Conservation (phyloP, 1,140 invertebrate species). For the Drosophila bifasciata region DNA sequence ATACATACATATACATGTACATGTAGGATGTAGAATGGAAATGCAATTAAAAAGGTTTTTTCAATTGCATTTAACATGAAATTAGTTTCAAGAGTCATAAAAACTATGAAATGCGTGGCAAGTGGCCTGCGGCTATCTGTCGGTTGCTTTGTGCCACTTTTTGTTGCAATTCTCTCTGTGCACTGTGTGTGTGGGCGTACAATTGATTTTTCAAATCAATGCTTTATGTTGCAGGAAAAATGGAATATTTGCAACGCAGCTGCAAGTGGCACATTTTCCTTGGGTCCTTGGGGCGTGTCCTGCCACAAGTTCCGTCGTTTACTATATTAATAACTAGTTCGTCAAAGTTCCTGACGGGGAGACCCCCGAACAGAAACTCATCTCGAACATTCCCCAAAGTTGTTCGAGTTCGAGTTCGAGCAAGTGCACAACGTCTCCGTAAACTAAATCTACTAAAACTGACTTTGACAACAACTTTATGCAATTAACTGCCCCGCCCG, state of each 20-base stretch:
- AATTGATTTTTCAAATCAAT: constrained; percentile 36
- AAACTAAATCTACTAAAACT: constrained; percentile 11
- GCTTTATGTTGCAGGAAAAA: not conserved
- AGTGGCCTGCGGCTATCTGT: constrained; percentile 50
- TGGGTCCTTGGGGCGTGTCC: no score
- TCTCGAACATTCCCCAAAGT: constrained; percentile 22
- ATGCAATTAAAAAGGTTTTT: constrained; percentile 51
- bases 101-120: constrained; percentile 42
- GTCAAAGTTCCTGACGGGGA: constrained; percentile 13
- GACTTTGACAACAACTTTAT: constrained; percentile 36
- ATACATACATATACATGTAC: constrained; percentile 22
- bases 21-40: constrained; percentile 22
- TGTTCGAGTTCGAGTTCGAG: no score
- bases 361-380: constrained; percentile 23
- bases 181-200: not conserved
- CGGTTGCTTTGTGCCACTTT: constrained; percentile 35
- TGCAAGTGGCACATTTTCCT: not conserved
- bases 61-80: constrained; percentile 52
- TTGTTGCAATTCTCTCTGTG: constrained; percentile 15
- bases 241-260: not conserved
- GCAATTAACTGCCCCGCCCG: constrained; percentile 36
- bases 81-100: constrained; percentile 49
- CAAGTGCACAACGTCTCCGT: not conserved
- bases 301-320: not conserved
- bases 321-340: constrained; percentile 14